These are phyloP conservation scores for Coendou prehensilis DNA, from an alignment of 2,797 vertebrate species.

Conservation along the genomic window DNA sequence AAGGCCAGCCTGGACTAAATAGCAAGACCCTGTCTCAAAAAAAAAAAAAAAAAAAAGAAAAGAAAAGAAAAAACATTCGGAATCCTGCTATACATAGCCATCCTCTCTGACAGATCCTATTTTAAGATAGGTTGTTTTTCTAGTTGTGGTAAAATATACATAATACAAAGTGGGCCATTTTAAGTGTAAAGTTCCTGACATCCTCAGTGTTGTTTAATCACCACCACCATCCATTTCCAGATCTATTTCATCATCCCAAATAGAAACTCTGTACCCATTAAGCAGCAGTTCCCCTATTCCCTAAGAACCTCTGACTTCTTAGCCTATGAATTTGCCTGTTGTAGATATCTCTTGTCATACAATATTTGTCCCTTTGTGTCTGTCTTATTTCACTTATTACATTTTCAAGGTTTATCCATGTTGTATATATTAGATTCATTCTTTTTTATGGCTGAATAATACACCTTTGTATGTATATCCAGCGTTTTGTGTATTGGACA, in stretches of 20 bases:
- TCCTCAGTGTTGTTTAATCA: background rate
- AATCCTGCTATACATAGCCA: background rate
- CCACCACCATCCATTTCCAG: background rate
- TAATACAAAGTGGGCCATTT: background rate
- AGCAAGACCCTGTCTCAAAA: background rate
- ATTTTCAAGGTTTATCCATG: background rate
- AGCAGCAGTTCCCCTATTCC: background rate
- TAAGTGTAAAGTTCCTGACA: background rate
- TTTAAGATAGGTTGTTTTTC: constrained; percentile 15
- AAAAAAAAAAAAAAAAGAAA: background rate
- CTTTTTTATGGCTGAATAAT: constrained; percentile 39
- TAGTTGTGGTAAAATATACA: background rate
- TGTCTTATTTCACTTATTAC: background rate
- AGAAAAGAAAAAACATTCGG: background rate
- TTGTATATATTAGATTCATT: constrained; percentile 19
- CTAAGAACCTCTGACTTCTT: background rate
- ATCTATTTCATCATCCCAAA: constrained; percentile 28
- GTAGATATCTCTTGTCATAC: background rate
- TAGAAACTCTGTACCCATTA: background rate
- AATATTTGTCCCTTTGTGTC: constrained; percentile 13
- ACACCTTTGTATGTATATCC: background rate
- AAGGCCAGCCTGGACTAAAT: background rate
- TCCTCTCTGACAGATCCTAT: background rate
- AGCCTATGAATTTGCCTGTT: background rate
- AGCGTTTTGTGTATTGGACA: background rate